phyloP scores from a whole-genome alignment of 2,113 vertebrate genomes.

The Caloenas nicobarica region DNA sequence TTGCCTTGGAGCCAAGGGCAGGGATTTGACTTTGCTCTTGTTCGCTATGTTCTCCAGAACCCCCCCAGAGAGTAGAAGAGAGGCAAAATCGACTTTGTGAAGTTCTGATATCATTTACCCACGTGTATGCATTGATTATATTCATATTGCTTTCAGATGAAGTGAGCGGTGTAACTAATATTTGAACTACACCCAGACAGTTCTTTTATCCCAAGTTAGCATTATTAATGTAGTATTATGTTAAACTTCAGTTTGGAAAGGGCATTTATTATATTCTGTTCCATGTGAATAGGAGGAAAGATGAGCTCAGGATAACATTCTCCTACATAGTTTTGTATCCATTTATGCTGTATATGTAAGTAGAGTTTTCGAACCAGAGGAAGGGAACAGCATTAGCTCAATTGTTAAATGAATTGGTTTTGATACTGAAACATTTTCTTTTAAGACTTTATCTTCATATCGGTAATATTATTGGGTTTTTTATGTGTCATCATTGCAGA shows the following conservation, averaged over 20 bases:
- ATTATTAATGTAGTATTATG: not conserved
- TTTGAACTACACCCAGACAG: not conserved
- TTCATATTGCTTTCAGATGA: constrained; percentile 46
- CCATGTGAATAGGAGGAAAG: not conserved
- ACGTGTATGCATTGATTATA: constrained; percentile 14
- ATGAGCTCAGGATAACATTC: not conserved
- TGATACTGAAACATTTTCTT: not conserved
- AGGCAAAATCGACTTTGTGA: not conserved
- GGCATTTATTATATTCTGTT: not conserved
- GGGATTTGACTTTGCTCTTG: constrained; percentile 33
- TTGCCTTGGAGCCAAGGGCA: not conserved
- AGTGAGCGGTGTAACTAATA: not conserved
- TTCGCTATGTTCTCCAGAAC: not conserved
- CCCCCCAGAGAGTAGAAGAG: not conserved
- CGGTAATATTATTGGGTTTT: not conserved
- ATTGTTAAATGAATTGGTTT: not conserved
- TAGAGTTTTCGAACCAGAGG: not conserved
- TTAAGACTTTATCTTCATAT: not conserved
- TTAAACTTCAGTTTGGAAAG: not conserved
- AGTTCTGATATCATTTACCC: constrained; percentile 50
- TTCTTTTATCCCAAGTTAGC: not conserved
- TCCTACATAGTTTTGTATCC: not conserved
- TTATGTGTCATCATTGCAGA: not conserved
- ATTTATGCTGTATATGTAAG: not conserved
- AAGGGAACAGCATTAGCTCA: not conserved